Conservation (phyloP, 2,113 vertebrate genomes). For the Actinemys pallida region DNA sequence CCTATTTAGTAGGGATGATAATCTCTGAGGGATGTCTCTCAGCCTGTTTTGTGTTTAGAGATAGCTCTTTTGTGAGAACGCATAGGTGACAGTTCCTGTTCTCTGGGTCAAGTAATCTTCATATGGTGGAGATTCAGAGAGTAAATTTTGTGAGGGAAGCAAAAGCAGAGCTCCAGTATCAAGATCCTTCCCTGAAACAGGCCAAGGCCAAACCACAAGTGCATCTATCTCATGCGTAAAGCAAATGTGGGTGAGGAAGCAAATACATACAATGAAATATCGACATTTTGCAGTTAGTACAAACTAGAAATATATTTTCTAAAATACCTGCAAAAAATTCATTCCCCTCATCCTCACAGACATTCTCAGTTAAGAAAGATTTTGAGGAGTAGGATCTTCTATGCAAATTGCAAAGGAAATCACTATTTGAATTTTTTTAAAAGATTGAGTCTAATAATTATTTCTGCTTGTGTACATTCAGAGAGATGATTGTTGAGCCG, state of each 20-base stretch:
- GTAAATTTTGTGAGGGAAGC: not conserved
- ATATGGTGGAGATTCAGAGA: not conserved
- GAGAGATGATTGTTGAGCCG: not conserved
- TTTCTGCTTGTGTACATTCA: not conserved
- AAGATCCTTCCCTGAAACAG: not conserved
- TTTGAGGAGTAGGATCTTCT: not conserved
- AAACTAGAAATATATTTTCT: not conserved
- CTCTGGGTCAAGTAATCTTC: not conserved
- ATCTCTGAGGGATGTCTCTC: not conserved
- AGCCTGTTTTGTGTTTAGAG: not conserved
- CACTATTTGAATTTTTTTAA: not conserved
- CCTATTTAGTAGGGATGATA: not conserved
- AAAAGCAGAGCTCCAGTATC: not conserved
- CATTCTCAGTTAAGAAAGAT: not conserved
- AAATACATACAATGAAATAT: not conserved
- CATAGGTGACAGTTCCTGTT: not conserved
- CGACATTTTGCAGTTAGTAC: not conserved
- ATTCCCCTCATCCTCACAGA: not conserved
- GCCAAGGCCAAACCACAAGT: not conserved
- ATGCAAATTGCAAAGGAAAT: not conserved
- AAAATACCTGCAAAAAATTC: not conserved
- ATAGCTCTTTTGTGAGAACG: not conserved
- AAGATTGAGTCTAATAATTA: not conserved
- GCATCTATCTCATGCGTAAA: not conserved
- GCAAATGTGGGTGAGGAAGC: not conserved